These are phyloP conservation scores for Glyphotaelius pellucidus DNA, from an alignment of 2,888 invertebrate genomes.

Conservation along the genomic window DNA sequence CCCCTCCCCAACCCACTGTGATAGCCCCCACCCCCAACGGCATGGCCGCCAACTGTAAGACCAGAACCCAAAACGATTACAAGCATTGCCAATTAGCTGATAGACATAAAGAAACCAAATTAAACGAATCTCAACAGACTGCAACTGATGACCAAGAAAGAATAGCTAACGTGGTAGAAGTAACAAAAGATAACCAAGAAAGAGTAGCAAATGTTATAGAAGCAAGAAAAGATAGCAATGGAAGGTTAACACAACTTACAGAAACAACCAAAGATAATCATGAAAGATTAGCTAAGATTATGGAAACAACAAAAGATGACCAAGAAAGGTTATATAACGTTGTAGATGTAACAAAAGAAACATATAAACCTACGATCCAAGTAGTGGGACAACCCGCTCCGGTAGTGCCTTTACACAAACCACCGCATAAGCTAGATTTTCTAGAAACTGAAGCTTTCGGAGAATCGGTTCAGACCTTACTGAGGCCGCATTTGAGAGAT, in stretches of 20 bases:
- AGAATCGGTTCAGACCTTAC: slow-evolving; percentile 51
- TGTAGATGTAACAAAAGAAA: background rate
- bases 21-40: slow-evolving; percentile 59
- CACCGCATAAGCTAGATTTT: slow-evolving; percentile 37
- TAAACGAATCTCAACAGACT: slow-evolving; percentile 52
- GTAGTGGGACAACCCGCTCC: slow-evolving; percentile 27
- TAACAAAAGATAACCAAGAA: slow-evolving; percentile 12
- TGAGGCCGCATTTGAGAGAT: slow-evolving; percentile 64
- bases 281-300: no score
- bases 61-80: slow-evolving; percentile 41
- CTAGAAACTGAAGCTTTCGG: slow-evolving; percentile 58
- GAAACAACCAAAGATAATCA: background rate
- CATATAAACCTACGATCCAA: background rate
- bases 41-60: slow-evolving; percentile 34
- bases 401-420: slow-evolving; percentile 60
- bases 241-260: background rate
- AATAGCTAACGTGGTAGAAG: slow-evolving; percentile 20
- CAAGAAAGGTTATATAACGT: background rate
- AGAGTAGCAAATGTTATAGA: background rate
- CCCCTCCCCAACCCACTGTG: slow-evolving; percentile 61
- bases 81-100: slow-evolving; percentile 52
- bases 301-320: background rate
- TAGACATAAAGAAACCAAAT: slow-evolving; percentile 48
- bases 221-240: slow-evolving; percentile 3
- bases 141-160: slow-evolving; percentile 42